Base-by-base conservation (phyloP, 2,113 vertebrate species). In the Melospiza georgiana region DNA sequence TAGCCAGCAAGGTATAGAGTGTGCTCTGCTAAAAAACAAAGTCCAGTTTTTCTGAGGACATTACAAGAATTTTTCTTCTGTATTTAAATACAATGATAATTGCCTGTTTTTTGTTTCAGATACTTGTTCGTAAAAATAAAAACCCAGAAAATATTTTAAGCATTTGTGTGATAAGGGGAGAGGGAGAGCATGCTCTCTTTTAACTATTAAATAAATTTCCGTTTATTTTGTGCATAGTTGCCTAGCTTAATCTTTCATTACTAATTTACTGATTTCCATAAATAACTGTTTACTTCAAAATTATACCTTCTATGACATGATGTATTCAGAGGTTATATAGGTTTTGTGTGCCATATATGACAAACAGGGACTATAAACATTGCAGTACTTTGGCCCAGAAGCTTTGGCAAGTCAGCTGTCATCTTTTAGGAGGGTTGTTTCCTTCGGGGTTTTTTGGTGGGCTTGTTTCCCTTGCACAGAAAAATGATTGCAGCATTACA, bases 401-500 rank as follows among this genome's bases (percentile, higher is more conserved):
- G 28, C 31, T 85, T 92, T 69, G 68, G n/a, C 28, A 83, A 86
- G 15, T 76, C 49, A 78, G 0, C 31, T 41, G 20, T 46, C 5
- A 48, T 48, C n/a, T 62, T 89, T 62, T 41, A 25, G n/a, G 30
- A 39, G 20, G 7, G 9, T 33, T 59, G 8, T 18, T 37, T 54
- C 13, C 61, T 44, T 35, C 2, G 11, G 6, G 6, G 1, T 21
- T 30, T 81, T 75, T 51, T n/a, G 3, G 4, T 20, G 4, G 3
- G 0, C 2, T 17, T 57, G 63, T 49, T 39, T 1, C 11, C 2
- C 22, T 61, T 65, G 10, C 22, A 25, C 11, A 62, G 39, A 51
- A 41, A 48, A 35, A 10, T 28, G 2, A 20, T 11, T 61, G 24
- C 16, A 30, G 52, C 17, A 19, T 54, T 54, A 52, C 15, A 43